Evolutionary conservation across 2,113 vertebrate species (phyloP), one percentile per base, ranked within the genome.

Genomic region (Sakesphorus luctuosus): DNA sequence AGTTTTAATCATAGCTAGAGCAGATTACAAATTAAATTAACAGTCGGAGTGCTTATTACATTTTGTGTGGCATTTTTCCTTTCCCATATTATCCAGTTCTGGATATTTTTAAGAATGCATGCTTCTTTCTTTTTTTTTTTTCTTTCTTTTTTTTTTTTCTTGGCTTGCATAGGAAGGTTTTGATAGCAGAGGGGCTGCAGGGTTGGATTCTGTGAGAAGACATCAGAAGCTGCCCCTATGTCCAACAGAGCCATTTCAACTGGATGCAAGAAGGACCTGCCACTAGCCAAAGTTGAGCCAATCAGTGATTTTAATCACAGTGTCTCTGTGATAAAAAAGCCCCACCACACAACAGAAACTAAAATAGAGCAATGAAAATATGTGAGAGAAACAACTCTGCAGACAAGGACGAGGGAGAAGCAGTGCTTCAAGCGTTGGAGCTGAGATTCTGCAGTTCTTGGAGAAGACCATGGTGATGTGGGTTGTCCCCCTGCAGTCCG

Each of bases 351-450:
- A 67, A 38, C 2, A 49, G 36, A 21, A 36, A 12, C 3, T 61
- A 36, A 79, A 61, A 65, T 14, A 71, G 2, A 5, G 4, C 11
- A 61, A 3, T 56, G 18, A 80, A 74, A 83, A 71, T 33, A 23
- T 6, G 8, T 28, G 35, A 61, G 28, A 59, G 20, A 61, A 75
- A 11, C 3, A 84, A 13, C 7, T n/a, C 21, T 24, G 33, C 46
- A 79, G 19, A 24, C 13, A 53, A 73, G 10, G 19, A 69, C 14
- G 19, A 28, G 18, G 3, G 2, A 7, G 2, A 68, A 10, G 5
- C 26, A 1, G 17, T 18, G 4, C 2, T 63, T 7, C 24, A 65
- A 38, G 23, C 0, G 1, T 21, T 0, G 2, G 12, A 63, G 44
- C 16, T 38, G 49, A n/a, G 23, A 53, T 65, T 53, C 38, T 59